Evolutionary conservation across 2,797 vertebrate species (phyloP).

Genomic region (Gadopsis marmoratus): DNA sequence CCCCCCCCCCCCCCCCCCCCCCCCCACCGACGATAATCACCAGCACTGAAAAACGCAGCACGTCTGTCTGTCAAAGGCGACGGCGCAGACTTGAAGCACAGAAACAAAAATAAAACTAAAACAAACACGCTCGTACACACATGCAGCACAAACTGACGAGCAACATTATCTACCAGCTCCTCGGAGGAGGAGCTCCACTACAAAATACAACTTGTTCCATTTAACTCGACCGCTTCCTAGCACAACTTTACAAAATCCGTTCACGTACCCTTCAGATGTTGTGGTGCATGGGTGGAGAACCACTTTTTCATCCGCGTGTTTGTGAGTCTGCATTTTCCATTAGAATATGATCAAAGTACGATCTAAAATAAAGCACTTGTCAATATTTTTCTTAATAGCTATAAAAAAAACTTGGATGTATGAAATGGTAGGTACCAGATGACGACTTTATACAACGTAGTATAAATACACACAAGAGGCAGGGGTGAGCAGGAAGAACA

Average conservation of each 20-base stretch:
- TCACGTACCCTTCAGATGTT: constrained; percentile 32
- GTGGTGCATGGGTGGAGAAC: neutral
- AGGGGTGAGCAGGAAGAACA: constrained; percentile 8
- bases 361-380: constrained; percentile 56
- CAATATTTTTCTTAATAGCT: constrained; percentile 10
- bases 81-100: constrained; percentile 58
- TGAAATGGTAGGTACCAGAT: constrained; percentile 34
- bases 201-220: constrained; percentile 67
- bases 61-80: constrained; percentile 60
- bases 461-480: constrained; percentile 49
- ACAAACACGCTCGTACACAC: constrained; percentile 74
- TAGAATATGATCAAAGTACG: constrained; percentile 22
- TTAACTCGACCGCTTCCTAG: constrained; percentile 38
- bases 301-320: constrained; percentile 7
- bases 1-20: too few relatives aligned
- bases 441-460: constrained; percentile 65
- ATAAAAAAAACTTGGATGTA: constrained; percentile 24
- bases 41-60: constrained; percentile 69
- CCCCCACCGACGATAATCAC: constrained; percentile 55
- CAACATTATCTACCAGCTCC: constrained; percentile 75
- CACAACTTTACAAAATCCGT: constrained; percentile 60
- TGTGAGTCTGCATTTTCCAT: constrained; percentile 9
- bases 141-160: constrained; percentile 84
- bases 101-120: constrained; percentile 36
- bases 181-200: constrained; percentile 69